Evolutionary conservation across 2,888 invertebrate genomes (phyloP).

Genomic region (Eulithis prunata): DNA sequence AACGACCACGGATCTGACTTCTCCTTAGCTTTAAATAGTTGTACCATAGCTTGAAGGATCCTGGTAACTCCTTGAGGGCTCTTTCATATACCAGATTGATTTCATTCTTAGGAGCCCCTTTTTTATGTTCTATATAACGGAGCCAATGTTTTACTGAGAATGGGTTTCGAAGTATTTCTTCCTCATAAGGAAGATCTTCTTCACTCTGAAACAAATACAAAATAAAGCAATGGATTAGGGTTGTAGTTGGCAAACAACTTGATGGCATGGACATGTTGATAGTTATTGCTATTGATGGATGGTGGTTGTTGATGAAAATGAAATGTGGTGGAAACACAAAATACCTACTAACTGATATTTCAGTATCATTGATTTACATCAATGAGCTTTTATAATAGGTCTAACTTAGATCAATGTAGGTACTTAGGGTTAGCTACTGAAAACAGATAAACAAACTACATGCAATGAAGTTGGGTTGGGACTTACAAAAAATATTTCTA

Average conservation of each 20-base stretch:
- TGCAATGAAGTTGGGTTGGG: not conserved
- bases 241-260: constrained; percentile 1
- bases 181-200: constrained; percentile 98
- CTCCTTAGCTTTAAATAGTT: constrained; percentile 95
- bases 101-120: constrained; percentile 90
- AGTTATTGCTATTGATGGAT: no score
- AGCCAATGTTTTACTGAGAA: constrained; percentile 99
- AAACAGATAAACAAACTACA: not conserved
- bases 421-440: not conserved
- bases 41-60: constrained; percentile 99
- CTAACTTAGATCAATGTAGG: no score
- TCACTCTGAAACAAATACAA: constrained; percentile 86
- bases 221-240: constrained; percentile 1
- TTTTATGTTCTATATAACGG: constrained; percentile 98
- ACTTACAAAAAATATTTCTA: constrained; percentile 82
- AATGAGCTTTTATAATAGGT: no score
- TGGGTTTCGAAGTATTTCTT: constrained; percentile 98
- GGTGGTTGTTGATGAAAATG: not conserved
- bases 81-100: constrained; percentile 98
- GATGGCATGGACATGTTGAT: not conserved
- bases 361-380: no score
- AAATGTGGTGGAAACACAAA: not conserved
- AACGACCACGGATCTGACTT: constrained; percentile 91
- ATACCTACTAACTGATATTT: no score
- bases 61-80: constrained; percentile 97